These are phyloP conservation scores for Dryococelus australis DNA, from an alignment of 2,888 invertebrate genomes.

Conservation along the genomic window DNA sequence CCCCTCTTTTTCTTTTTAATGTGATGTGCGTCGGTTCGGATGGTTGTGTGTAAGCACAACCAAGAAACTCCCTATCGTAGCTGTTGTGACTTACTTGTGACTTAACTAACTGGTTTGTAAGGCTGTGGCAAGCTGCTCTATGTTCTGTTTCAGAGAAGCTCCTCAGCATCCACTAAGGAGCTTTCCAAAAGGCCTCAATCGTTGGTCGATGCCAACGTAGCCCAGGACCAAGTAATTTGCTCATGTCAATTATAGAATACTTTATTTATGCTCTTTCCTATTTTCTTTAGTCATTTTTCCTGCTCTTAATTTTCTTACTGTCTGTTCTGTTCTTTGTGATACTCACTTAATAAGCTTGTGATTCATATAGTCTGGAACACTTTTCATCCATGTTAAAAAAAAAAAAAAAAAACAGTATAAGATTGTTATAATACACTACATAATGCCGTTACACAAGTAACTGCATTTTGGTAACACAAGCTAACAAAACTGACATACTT, in stretches of 20 bases:
- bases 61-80: too few relatives aligned
- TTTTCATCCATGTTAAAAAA: too few relatives aligned
- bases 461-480: not conserved
- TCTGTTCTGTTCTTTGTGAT: conserved; percentile 28
- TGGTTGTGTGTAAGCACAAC: too few relatives aligned
- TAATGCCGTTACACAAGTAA: not conserved
- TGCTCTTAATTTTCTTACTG: conserved; percentile 21
- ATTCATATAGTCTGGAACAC: too few relatives aligned
- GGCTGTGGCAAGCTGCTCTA: conserved; percentile 22
- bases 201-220: conserved; percentile 40
- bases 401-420: too few relatives aligned
- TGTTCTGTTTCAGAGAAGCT: conserved; percentile 42
- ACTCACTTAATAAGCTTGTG: not conserved
- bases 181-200: conserved; percentile 38
- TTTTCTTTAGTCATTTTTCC: conserved; percentile 13
- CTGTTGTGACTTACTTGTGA: too few relatives aligned
- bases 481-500: not conserved
- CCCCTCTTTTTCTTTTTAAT: too few relatives aligned
- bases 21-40: too few relatives aligned
- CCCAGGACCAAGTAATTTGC: conserved; percentile 41
- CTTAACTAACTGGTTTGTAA: too few relatives aligned
- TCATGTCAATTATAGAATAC: conserved; percentile 18
- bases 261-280: conserved; percentile 30
- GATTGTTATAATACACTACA: not conserved
- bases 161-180: conserved; percentile 39